Percentiles rank a stretch among this genome's conserved stretches.
phyloP scores from a whole-genome alignment of 2,888 invertebrate species.

The Trachelus troglodyta region DNA sequence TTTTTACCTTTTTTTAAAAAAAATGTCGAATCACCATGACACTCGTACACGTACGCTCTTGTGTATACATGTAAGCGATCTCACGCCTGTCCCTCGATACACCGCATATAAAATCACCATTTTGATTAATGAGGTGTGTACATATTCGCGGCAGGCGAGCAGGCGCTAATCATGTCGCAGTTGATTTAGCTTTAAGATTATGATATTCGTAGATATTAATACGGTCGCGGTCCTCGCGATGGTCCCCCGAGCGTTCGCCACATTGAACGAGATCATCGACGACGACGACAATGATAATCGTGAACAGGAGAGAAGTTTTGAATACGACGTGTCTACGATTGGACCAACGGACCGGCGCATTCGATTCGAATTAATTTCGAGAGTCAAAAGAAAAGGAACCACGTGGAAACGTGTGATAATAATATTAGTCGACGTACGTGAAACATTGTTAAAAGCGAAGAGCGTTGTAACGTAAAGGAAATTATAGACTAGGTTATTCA shows the following conservation, averaged over 20 bases:
- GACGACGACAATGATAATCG: not conserved
- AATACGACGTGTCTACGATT: not conserved
- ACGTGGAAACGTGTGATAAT: not conserved
- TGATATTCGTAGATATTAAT: constrained; percentile 41
- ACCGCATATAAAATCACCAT: not conserved
- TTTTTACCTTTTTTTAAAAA: not conserved
- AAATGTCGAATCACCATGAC: not conserved
- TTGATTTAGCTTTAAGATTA: constrained; percentile 46
- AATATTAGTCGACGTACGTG: not conserved
- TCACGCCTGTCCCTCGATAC: not conserved
- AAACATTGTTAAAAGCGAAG: not conserved
- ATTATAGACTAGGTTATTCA: not conserved
- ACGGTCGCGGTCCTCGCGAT: constrained; percentile 43
- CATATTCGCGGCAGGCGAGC: not conserved
- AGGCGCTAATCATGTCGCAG: constrained; percentile 22
- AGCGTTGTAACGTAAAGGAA: not conserved
- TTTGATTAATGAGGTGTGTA: not conserved
- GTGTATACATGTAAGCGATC: not conserved
- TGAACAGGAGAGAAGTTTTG: not conserved
- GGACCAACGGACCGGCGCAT: not conserved
- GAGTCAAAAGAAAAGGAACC: not conserved
- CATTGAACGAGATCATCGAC: not conserved
- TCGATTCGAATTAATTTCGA: not conserved
- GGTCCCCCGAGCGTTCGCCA: constrained; percentile 38
- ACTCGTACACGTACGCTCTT: not conserved